These are phyloP conservation scores for Bagarius yarrelli DNA, from an alignment of 2,113 vertebrate genomes.

Conservation along the genomic window DNA sequence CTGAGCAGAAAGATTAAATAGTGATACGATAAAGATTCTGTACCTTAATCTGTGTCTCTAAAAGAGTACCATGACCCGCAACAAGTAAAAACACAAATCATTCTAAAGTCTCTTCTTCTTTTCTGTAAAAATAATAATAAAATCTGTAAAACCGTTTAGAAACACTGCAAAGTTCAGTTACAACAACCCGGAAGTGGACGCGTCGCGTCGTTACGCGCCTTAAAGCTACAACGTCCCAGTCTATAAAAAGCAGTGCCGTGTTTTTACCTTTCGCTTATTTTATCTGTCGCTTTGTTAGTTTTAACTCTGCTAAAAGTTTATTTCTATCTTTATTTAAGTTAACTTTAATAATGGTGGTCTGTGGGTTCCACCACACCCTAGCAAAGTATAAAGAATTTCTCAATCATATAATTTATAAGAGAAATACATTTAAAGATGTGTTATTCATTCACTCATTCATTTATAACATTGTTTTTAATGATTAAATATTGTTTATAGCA, in stretches of 20 bases:
- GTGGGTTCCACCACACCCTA: not conserved
- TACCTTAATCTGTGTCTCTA: conserved; percentile 78
- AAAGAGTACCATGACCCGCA: conserved; percentile 75
- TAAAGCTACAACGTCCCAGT: conserved; percentile 22
- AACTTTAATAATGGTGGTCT: not conserved
- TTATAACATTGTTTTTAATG: too few species aligned
- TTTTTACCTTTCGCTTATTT: too few species aligned
- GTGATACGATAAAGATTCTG: not conserved
- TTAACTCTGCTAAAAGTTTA: too few species aligned
- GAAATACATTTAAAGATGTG: too few species aligned
- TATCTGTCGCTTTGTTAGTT: too few species aligned
- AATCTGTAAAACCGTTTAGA: not conserved
- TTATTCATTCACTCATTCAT: too few species aligned
- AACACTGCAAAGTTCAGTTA: not conserved
- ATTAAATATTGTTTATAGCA: too few species aligned
- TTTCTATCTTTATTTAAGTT: not conserved
- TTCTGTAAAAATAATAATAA: not conserved
- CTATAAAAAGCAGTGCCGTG: too few species aligned
- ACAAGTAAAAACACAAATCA: conserved; percentile 79
- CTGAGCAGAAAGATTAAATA: not conserved
- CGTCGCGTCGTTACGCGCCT: not conserved
- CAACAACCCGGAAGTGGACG: conserved; percentile 15
- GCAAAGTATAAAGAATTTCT: not conserved
- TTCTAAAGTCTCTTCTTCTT: conserved; percentile 32
- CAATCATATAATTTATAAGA: too few species aligned